Evolutionary conservation across 2,113 vertebrate species (phyloP), one percentile per base, ranked within the genome.

Genomic region (Dipodomys ordii): DNA sequence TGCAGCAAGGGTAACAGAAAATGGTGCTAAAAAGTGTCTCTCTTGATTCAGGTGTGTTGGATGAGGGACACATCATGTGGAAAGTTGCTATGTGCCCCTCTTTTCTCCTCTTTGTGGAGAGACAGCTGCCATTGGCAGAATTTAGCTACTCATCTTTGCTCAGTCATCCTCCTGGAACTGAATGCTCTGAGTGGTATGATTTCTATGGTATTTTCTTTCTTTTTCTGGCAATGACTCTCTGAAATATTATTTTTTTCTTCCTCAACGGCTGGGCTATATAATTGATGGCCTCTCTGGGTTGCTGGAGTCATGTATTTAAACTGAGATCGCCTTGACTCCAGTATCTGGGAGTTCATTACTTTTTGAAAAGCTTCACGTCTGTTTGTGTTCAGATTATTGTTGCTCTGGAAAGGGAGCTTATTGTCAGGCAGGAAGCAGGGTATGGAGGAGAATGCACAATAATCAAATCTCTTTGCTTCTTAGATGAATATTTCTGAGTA

Each of bases 311-410:
- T 96, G 65, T 94, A 69, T 97, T 98, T 98, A 98, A 98, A 96
- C 96, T 97, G 96, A 88, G 39, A 97, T 98, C 89, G 93, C 97
- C 96, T 97, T 96, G 97, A 97, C 95, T 97, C 91, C 71, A 19
- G 73, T 72, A 25, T 90, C 92, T 94, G 92, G 0, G 97, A 98
- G 97, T 98, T 98, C 98, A 98, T 98, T 98, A 98, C 98, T 98
- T 98, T 98, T 96, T 97, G 97, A 97, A 98, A 98, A 97, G 97
- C 97, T 97, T 96, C 86, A 91, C 83, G 97, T 98, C 97, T 98
- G 97, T 97, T 98, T 98, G 97, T 97, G 98, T 97, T 98, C 96
- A 96, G 96, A 98, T 97, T 96, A 98, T 97, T 97, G 97, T 97
- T 97, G 97, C 96, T 97, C 97, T 95, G 95, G 97, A 95, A 91